Base-by-base conservation (phyloP, 23 tunicate genomes). In the Ciona savignyi region DNA sequence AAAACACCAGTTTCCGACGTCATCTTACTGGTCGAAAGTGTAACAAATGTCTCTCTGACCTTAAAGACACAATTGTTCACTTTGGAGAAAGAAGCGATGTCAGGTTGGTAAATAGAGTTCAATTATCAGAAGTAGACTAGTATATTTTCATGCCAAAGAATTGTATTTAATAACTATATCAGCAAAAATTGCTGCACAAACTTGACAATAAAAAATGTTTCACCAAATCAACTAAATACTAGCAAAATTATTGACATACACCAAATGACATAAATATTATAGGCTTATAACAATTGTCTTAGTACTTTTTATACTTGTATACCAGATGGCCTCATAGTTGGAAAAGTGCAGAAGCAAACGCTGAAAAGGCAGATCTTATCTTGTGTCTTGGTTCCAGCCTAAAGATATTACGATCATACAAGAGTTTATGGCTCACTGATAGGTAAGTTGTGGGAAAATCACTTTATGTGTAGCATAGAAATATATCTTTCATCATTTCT, bases 241-340 rank as follows among this genome's bases (percentile, higher is more conserved):
- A n/a, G n/a, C n/a, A n/a, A n/a, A n/a, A n/a, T n/a, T n/a, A n/a
- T n/a, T n/a, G n/a, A n/a, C n/a, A n/a, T n/a, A n/a, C n/a, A n/a
- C n/a, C n/a, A n/a, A n/a, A n/a, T n/a, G n/a, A n/a, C n/a, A n/a
- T n/a, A n/a, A n/a, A n/a, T n/a, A n/a, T n/a, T n/a, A n/a, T n/a
- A n/a, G n/a, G n/a, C n/a, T n/a, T n/a, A n/a, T n/a, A n/a, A n/a
- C n/a, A n/a, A n/a, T n/a, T n/a, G n/a, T n/a, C n/a, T n/a, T n/a
- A n/a, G n/a, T n/a, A n/a, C n/a, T n/a, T n/a, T n/a, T n/a, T n/a
- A n/a, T n/a, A n/a, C n/a, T n/a, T n/a, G n/a, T n/a, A n/a, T n/a
- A n/a, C 3, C 63, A 87, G 90, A 34, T 87, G 85, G 90, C 98
- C 98, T 0, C 90, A 91, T 62, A 76, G 77, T 62, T 91, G 98